Evolutionary conservation across 2,888 invertebrate genomes (phyloP).

Genomic region (Napeogenes inachia): DNA sequence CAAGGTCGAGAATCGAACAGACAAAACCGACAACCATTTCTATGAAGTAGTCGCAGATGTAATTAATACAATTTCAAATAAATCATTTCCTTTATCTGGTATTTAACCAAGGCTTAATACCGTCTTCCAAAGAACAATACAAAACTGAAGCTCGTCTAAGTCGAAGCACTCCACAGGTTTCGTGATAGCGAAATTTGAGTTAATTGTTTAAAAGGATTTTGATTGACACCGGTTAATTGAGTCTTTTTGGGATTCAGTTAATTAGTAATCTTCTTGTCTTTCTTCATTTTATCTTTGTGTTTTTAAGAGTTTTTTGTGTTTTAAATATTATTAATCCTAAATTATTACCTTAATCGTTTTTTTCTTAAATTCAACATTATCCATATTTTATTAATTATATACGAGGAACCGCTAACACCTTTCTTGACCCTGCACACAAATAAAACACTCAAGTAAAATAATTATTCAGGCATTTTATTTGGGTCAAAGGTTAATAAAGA

Average conservation of each 20-base stretch:
- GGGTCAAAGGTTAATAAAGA: too few relatives aligned
- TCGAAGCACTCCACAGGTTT: conserved; percentile 16
- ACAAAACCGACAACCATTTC: not conserved
- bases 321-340: not conserved
- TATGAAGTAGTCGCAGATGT: not conserved
- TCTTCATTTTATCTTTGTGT: not conserved
- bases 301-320: not conserved
- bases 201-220: conserved; percentile 21
- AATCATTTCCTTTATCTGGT: conserved; percentile 1
- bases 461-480: too few relatives aligned
- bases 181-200: conserved; percentile 16
- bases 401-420: too few relatives aligned
- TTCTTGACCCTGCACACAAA: too few relatives aligned
- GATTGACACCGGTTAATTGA: conserved; percentile 19
- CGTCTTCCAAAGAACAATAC: conserved; percentile 1
- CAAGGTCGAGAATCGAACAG: too few relatives aligned
- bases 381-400: too few relatives aligned
- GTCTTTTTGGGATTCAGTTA: conserved; percentile 16
- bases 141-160: not conserved
- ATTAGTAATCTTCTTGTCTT: conserved; percentile 11
- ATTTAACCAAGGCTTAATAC: conserved; percentile 2
- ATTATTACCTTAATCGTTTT: too few relatives aligned
- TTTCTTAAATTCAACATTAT: too few relatives aligned
- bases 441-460: too few relatives aligned
- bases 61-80: conserved; percentile 1